phyloP scores from a whole-genome alignment of 53 echinoderm and acorn worm species.

The Apostichopus leukothele region DNA sequence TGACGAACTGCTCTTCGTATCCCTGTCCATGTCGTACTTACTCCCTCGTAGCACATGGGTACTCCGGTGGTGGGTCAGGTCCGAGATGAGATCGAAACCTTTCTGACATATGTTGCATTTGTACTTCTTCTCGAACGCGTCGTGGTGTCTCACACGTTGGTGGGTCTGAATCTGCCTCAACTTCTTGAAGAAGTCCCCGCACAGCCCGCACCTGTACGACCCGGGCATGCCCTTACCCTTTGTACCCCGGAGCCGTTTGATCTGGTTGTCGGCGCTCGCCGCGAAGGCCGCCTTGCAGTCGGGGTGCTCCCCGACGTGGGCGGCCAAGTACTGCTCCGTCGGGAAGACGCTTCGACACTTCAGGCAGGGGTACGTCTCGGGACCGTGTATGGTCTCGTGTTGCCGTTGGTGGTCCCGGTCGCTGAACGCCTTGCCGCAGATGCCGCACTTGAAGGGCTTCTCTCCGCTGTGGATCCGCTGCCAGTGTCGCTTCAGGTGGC shows the following conservation, averaged over 20 bases:
- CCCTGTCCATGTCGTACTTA: conserved; percentile 84
- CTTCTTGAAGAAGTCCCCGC: conserved; percentile 97
- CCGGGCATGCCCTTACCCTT: conserved; percentile 76
- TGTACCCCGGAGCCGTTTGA: conserved; percentile 69
- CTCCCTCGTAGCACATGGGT: conserved; percentile 81
- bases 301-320: conserved; percentile 87
- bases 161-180: conserved; percentile 95
- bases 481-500: conserved; percentile 97
- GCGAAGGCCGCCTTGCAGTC: conserved; percentile 94
- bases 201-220: conserved; percentile 89
- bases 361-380: conserved; percentile 96
- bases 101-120: conserved; percentile 96
- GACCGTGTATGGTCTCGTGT: conserved; percentile 96
- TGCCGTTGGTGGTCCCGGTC: conserved; percentile 95
- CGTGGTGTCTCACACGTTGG: conserved; percentile 95
- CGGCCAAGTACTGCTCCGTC: conserved; percentile 84
- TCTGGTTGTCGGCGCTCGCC: conserved; percentile 70
- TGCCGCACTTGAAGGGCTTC: conserved; percentile 96
- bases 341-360: conserved; percentile 91
- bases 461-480: conserved; percentile 98
- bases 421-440: conserved; percentile 95
- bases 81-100: conserved; percentile 95
- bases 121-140: conserved; percentile 98
- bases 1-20: conserved; percentile 43
- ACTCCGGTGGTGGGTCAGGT: conserved; percentile 93